phyloP scores from a whole-genome alignment of 1,140 invertebrate species.

The Theocolax elegans region DNA sequence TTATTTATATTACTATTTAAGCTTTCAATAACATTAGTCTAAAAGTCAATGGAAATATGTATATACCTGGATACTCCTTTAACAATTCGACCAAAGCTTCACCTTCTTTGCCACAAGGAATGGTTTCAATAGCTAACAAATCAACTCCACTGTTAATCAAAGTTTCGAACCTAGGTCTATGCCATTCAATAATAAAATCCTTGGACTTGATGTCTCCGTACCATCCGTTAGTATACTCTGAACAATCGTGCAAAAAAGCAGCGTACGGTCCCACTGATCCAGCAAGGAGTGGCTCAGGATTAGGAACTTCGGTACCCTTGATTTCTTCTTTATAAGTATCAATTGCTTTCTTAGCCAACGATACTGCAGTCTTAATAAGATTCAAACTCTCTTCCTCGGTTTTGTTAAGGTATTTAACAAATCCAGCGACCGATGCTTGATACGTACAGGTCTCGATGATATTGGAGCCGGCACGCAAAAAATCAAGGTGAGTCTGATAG shows the following conservation, averaged over 20 bases:
- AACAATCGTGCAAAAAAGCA: constrained; percentile 87
- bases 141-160: constrained; percentile 83
- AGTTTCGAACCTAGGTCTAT: constrained; percentile 80
- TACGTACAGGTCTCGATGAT: constrained; percentile 90
- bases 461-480: constrained; percentile 83
- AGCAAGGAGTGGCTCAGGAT: constrained; percentile 72
- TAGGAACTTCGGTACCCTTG: constrained; percentile 46
- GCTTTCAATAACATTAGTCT: too few species aligned
- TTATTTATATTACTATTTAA: too few species aligned
- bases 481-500: constrained; percentile 83
- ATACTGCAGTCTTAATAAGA: constrained; percentile 79
- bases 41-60: background rate
- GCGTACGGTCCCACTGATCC: constrained; percentile 94
- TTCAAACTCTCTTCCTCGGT: constrained; percentile 73
- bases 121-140: constrained; percentile 89
- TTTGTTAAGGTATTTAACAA: constrained; percentile 77
- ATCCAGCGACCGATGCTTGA: constrained; percentile 86
- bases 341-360: constrained; percentile 75
- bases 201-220: constrained; percentile 79
- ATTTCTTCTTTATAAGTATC: constrained; percentile 70
- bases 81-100: constrained; percentile 82
- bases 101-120: constrained; percentile 85
- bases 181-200: constrained; percentile 82
- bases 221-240: constrained; percentile 85
- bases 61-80: constrained; percentile 74